A percentile compares a stretch with the other conserved stretches of the same genome.
Conservation (phyloP, 2,888 invertebrate genomes). For the Sesamia inferens region DNA sequence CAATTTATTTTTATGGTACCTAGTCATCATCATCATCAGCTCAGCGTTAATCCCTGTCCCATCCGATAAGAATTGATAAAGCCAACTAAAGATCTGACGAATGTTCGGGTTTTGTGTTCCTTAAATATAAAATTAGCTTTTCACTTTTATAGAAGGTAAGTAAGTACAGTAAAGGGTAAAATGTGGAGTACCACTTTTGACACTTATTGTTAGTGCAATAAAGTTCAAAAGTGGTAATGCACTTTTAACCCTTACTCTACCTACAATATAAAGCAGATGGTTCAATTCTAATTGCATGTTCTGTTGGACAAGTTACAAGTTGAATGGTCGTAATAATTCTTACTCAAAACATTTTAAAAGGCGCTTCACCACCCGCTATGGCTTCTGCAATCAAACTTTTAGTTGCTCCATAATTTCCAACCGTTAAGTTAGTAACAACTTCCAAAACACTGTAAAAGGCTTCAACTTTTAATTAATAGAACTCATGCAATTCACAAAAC, state of each 20-base stretch:
- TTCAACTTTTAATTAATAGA: conserved; percentile 70
- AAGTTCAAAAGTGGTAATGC: no score
- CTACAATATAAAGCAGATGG: conserved; percentile 31
- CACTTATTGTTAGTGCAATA: no score
- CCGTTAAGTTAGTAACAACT: conserved; percentile 67
- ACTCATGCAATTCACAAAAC: conserved; percentile 65
- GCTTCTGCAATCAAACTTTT: conserved; percentile 60
- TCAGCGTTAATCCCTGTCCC: no score
- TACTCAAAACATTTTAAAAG: conserved; percentile 62
- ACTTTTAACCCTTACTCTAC: no score
- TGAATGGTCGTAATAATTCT: conserved; percentile 48
- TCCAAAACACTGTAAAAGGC: conserved; percentile 66
- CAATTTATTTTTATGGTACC: neutral
- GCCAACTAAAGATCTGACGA: neutral
- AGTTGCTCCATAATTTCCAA: conserved; percentile 62
- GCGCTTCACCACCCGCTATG: conserved; percentile 50
- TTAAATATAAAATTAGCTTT: neutral
- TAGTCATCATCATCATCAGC: no score
- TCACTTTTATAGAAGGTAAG: neutral
- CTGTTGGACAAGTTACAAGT: conserved; percentile 37
- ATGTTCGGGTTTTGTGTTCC: neutral
- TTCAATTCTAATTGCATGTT: conserved; percentile 39
- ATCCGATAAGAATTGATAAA: no score
- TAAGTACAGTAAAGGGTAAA: no score
- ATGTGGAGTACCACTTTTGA: no score